These are phyloP conservation scores for Athalia circularis DNA, from an alignment of 2,888 invertebrate genomes.

Conservation along the genomic window DNA sequence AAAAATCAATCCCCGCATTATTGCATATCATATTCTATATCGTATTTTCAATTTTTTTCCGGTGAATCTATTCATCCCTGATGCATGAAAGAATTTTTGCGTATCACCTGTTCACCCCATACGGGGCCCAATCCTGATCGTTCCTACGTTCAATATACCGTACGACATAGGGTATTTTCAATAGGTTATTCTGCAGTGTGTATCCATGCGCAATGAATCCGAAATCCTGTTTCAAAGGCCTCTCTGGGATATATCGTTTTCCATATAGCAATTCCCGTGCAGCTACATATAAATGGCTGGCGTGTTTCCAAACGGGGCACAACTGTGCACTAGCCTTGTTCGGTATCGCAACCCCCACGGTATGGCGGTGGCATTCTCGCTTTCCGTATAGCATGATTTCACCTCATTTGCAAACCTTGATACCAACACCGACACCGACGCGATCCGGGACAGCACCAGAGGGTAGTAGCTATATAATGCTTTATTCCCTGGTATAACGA, in stretches of 20 bases:
- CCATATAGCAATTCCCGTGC: conserved; percentile 14
- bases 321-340: background rate
- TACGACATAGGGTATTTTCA: too few species aligned
- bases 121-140: too few species aligned
- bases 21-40: too few species aligned
- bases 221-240: background rate
- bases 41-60: too few species aligned
- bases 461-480: background rate
- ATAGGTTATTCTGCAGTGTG: background rate
- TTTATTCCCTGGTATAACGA: conserved; percentile 17
- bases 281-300: background rate
- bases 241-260: background rate
- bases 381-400: conserved; percentile 36
- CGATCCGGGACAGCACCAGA: too few species aligned
- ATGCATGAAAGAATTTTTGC: too few species aligned
- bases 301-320: conserved; percentile 23
- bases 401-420: conserved; percentile 38
- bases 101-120: too few species aligned
- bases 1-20: too few species aligned
- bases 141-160: too few species aligned
- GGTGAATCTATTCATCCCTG: too few species aligned
- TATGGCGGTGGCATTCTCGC: conserved; percentile 11
- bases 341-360: conserved; percentile 4
- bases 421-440: background rate
- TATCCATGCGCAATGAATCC: background rate